These are phyloP conservation scores for Pristionchus entomophagus DNA, from an alignment of 2,888 invertebrate genomes.

Conservation along the genomic window DNA sequence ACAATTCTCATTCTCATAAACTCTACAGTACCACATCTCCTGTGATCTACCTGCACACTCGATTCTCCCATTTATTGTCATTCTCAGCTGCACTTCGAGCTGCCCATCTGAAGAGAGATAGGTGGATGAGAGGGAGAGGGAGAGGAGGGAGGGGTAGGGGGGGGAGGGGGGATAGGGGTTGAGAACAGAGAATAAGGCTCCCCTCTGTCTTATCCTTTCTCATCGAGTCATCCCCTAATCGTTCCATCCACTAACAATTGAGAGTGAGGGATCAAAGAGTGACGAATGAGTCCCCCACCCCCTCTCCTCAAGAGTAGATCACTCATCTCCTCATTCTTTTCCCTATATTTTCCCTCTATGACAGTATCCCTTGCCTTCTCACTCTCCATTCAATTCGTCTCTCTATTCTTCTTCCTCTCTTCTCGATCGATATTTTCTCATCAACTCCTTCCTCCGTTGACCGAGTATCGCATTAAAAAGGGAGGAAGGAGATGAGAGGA, in stretches of 20 bases:
- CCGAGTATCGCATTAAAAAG: constrained; percentile 33
- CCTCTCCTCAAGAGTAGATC: neutral
- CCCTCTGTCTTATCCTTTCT: neutral
- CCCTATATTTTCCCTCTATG: neutral
- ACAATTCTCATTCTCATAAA: no score
- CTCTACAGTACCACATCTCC: no score
- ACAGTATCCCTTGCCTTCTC: neutral
- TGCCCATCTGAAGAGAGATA: constrained; percentile 62
- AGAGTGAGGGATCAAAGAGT: neutral
- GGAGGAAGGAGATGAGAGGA: constrained; percentile 42
- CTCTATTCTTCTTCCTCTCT: neutral
- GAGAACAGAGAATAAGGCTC: constrained; percentile 51
- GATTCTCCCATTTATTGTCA: constrained; percentile 76
- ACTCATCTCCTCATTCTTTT: neutral
- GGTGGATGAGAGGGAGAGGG: neutral
- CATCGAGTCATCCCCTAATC: neutral
- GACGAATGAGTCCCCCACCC: neutral
- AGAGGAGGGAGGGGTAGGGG: neutral
- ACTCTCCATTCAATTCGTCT: neutral
- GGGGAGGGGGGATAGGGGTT: no score
- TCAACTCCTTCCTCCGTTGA: neutral
- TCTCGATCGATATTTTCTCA: constrained; percentile 44
- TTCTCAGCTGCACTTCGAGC: constrained; percentile 60
- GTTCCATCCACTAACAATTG: neutral
- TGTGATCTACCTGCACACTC: constrained; percentile 78